A percentile compares a stretch with the other conserved stretches of the same genome.
These are phyloP conservation scores for Agonopterix subpropinquella DNA, from an alignment of 2,888 invertebrate species.

Conservation along the genomic window DNA sequence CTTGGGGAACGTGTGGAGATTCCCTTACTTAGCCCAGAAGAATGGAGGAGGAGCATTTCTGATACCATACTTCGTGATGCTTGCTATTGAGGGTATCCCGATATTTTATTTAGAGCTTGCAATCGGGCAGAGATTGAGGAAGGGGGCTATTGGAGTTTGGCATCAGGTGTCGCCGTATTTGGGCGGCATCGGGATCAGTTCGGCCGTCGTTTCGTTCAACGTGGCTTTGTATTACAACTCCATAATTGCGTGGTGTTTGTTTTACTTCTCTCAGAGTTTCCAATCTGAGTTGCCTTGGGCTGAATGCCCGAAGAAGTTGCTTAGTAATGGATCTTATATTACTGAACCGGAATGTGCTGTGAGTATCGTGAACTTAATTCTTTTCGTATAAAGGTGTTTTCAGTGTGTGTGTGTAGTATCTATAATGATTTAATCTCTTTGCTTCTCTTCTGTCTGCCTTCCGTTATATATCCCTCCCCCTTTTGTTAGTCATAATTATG, in stretches of 20 bases:
- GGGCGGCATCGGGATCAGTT: slow-evolving; percentile 94
- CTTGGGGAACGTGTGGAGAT: slow-evolving; percentile 96
- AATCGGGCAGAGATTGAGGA: slow-evolving; percentile 93
- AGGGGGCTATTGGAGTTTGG: slow-evolving; percentile 97
- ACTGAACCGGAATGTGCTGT: slow-evolving; percentile 89
- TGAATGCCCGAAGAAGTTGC: slow-evolving; percentile 90
- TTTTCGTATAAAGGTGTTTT: too few species aligned
- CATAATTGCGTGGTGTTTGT: slow-evolving; percentile 98
- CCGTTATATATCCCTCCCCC: too few species aligned
- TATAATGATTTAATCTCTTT: too few species aligned
- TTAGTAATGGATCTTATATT: slow-evolving; percentile 85
- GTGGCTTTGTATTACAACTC: slow-evolving; percentile 98
- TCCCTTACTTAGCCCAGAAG: slow-evolving; percentile 95
- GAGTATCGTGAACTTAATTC: slow-evolving; percentile 44
- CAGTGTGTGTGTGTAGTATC: too few species aligned
- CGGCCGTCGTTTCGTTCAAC: slow-evolving; percentile 96
- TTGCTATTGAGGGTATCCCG: slow-evolving; percentile 95
- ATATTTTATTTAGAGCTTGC: slow-evolving; percentile 97
- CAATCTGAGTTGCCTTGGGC: slow-evolving; percentile 94
- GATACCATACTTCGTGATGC: slow-evolving; percentile 97
- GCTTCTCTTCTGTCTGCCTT: too few species aligned
- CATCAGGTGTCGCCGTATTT: slow-evolving; percentile 93
- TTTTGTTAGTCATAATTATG: too few species aligned
- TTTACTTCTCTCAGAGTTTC: slow-evolving; percentile 95
- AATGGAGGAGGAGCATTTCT: slow-evolving; percentile 98